Conservation (phyloP, 2,888 invertebrate species). For the Phragmatobia fuliginosa region DNA sequence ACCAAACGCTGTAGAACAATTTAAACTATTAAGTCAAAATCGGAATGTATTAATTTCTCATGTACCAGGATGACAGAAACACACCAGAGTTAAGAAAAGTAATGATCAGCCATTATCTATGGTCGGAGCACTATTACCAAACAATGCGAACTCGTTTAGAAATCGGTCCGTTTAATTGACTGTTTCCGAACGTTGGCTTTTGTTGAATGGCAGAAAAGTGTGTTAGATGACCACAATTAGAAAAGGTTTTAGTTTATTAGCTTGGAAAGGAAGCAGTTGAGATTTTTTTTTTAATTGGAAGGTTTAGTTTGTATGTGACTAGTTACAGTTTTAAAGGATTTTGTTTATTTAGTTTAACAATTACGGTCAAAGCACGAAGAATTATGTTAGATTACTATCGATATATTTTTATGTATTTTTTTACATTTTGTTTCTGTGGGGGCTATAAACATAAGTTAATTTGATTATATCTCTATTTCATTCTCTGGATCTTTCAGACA, state of each 20-base stretch:
- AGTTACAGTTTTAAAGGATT: background rate
- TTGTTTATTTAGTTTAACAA: background rate
- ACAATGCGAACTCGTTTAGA: constrained; percentile 49
- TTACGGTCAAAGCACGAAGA: no score
- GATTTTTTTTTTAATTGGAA: background rate
- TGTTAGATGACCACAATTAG: constrained; percentile 42
- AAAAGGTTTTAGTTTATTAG: constrained; percentile 16
- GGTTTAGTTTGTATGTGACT: background rate
- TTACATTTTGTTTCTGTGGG: no score
- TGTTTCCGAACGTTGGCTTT: constrained; percentile 38
- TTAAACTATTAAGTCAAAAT: constrained; percentile 54
- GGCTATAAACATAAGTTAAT: no score
- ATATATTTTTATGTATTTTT: no score
- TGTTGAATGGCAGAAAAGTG: constrained; percentile 45
- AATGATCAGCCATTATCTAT: constrained; percentile 58
- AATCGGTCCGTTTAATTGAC: constrained; percentile 45
- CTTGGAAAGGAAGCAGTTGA: background rate
- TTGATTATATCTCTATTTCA: no score
- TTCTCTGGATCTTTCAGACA: no score
- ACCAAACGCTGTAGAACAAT: constrained; percentile 48
- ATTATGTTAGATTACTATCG: no score
- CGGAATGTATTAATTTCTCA: constrained; percentile 51
- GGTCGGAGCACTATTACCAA: constrained; percentile 24
- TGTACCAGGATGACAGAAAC: constrained; percentile 55
- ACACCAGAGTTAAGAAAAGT: constrained; percentile 46